A percentile compares a stretch with the other conserved stretches of the same genome.
Conservation (phyloP, 1,140 invertebrate genomes). For the Drosophila parvula region DNA sequence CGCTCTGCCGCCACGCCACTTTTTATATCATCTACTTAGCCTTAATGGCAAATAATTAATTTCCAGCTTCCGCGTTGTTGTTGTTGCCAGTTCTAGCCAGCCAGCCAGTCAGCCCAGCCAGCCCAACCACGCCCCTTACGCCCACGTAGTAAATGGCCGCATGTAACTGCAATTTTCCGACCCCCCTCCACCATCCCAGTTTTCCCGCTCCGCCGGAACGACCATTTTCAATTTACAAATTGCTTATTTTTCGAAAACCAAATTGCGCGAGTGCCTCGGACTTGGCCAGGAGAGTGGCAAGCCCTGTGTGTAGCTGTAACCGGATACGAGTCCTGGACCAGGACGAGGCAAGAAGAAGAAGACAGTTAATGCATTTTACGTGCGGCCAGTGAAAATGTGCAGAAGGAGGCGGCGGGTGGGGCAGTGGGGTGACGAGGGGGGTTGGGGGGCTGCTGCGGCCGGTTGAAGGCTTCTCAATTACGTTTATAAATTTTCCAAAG, state of each 20-base stretch:
- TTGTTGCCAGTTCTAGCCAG: slow-evolving; percentile 9
- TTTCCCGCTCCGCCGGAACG: slow-evolving; percentile 30
- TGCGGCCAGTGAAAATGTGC: slow-evolving; percentile 60
- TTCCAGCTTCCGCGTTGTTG: slow-evolving; percentile 74
- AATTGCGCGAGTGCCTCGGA: slow-evolving; percentile 79
- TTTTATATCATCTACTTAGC: slow-evolving; percentile 83
- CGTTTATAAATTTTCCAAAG: slow-evolving; percentile 77
- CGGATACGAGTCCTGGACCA: slow-evolving; percentile 41
- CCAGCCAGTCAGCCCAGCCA: slow-evolving; percentile 33
- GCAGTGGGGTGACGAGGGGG: background rate
- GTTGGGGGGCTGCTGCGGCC: slow-evolving; percentile 19
- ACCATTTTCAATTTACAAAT: slow-evolving; percentile 82
- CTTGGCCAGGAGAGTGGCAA: slow-evolving; percentile 47
- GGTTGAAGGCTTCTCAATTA: slow-evolving; percentile 65
- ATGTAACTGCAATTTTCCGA: slow-evolving; percentile 55
- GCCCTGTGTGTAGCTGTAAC: slow-evolving; percentile 32
- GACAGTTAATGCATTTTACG: slow-evolving; percentile 82
- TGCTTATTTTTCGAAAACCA: slow-evolving; percentile 82
- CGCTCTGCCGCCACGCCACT: slow-evolving; percentile 68
- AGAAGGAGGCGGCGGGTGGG: background rate
- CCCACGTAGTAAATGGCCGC: slow-evolving; percentile 49
- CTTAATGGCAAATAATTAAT: slow-evolving; percentile 84
- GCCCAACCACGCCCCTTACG: slow-evolving; percentile 30
- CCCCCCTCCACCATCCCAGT: slow-evolving; percentile 1
- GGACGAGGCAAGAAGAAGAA: slow-evolving; percentile 24